Conservation (phyloP, 1,140 invertebrate species). For the Ladona fulva region DNA sequence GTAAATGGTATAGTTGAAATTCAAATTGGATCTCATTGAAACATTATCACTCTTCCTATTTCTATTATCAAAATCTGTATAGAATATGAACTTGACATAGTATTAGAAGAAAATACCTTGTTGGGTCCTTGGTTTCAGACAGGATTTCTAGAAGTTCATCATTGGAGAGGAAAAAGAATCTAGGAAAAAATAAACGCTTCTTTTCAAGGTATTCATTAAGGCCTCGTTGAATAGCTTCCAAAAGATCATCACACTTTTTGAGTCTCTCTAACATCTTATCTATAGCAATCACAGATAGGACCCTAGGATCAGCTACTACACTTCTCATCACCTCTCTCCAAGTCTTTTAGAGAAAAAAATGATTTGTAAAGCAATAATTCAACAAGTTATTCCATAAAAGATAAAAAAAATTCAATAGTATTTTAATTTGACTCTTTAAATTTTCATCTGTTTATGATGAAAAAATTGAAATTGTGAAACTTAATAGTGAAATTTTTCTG, state of each 20-base stretch:
- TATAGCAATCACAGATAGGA: conserved; percentile 77
- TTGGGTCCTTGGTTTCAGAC: conserved; percentile 94
- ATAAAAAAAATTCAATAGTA: conserved; percentile 19
- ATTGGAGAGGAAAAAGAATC: conserved; percentile 97
- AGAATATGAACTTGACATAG: background rate
- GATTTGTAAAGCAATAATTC: background rate
- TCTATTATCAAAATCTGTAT: background rate
- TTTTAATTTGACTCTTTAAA: too few species aligned
- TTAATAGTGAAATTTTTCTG: conserved; percentile 13
- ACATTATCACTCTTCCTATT: background rate
- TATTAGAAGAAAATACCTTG: conserved; percentile 44
- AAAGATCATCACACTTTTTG: conserved; percentile 76
- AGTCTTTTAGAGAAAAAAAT: conserved; percentile 38
- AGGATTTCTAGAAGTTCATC: conserved; percentile 93
- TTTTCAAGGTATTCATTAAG: conserved; percentile 93
- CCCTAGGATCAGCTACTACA: conserved; percentile 64
- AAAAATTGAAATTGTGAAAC: background rate
- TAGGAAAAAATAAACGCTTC: conserved; percentile 86
- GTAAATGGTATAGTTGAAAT: too few species aligned
- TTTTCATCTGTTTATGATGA: too few species aligned
- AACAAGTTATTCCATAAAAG: too few species aligned
- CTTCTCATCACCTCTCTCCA: conserved; percentile 94
- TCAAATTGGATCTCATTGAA: background rate
- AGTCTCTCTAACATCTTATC: conserved; percentile 88
- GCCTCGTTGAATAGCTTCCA: conserved; percentile 85